These are phyloP conservation scores for Chromoteleia sp. DNA, from an alignment of 2,888 invertebrate species.

Conservation along the genomic window DNA sequence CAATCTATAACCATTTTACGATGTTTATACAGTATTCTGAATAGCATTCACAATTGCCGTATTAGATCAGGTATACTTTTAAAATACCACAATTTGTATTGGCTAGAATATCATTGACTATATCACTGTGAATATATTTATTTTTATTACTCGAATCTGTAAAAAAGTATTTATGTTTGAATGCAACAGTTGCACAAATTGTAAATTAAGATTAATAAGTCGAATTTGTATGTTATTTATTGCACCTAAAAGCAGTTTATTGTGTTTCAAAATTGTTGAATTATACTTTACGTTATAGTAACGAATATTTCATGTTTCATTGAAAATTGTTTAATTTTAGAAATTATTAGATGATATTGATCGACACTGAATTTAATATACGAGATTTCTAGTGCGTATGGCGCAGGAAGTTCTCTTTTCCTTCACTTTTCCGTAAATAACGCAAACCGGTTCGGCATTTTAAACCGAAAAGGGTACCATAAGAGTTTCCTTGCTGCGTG, in stretches of 20 bases:
- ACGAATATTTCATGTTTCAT: constrained; percentile 10
- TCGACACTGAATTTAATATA: constrained; percentile 31
- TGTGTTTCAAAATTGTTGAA: neutral
- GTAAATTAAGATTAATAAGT: constrained; percentile 30
- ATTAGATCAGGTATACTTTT: constrained; percentile 59
- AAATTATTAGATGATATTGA: constrained; percentile 45
- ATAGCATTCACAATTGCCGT: constrained; percentile 43
- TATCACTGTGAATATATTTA: constrained; percentile 38
- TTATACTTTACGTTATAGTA: constrained; percentile 2
- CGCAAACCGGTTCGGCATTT: constrained; percentile 55
- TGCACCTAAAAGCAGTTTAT: neutral
- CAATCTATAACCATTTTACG: constrained; percentile 79
- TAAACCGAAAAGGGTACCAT: constrained; percentile 24
- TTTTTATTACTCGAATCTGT: constrained; percentile 25
- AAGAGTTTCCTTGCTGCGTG: constrained; percentile 18
- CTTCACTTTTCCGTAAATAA: constrained; percentile 44
- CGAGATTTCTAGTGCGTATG: constrained; percentile 31
- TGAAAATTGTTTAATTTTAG: constrained; percentile 19
- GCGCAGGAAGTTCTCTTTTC: constrained; percentile 29
- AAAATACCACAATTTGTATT: constrained; percentile 51
- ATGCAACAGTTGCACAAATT: constrained; percentile 15
- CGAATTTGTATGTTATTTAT: constrained; percentile 38
- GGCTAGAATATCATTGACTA: constrained; percentile 55
- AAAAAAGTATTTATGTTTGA: constrained; percentile 21
- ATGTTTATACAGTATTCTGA: constrained; percentile 77